A percentile compares a stretch with the other conserved stretches of the same genome.
Evolutionary conservation across 2,888 invertebrate genomes (phyloP).

Genomic region (Girardia tigrina): DNA sequence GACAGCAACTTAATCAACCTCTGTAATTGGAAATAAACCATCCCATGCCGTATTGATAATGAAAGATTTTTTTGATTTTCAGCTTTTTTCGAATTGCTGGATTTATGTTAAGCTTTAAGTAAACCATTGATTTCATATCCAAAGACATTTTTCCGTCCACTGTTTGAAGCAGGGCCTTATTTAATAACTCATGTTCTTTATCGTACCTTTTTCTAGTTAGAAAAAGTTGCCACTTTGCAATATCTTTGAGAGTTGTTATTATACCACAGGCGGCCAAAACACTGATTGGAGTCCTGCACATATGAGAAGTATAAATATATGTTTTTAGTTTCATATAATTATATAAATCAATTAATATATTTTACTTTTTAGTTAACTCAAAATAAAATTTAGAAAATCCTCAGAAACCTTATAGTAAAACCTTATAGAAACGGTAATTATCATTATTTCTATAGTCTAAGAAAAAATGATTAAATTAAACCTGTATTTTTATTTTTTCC

Average conservation of each 20-base stretch:
- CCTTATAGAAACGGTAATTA: too few species aligned
- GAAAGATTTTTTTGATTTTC: neutral
- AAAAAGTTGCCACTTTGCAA: neutral
- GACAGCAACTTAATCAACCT: too few species aligned
- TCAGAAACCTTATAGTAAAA: too few species aligned
- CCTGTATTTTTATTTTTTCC: too few species aligned
- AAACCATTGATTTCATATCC: neutral
- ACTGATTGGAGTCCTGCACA: neutral
- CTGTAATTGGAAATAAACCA: neutral
- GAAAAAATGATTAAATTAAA: too few species aligned
- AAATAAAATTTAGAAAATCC: too few species aligned
- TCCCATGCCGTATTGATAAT: neutral
- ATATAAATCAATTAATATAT: too few species aligned
- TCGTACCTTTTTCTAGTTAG: neutral
- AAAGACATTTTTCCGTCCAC: neutral
- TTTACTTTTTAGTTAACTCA: too few species aligned
- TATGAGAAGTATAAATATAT: too few species aligned
- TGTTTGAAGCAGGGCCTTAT: neutral
- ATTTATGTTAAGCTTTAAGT: neutral
- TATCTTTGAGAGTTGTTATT: neutral
- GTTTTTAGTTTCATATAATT: too few species aligned
- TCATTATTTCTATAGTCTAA: too few species aligned
- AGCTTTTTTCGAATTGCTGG: neutral
- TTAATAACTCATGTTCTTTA: neutral
- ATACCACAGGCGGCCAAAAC: neutral